Evolutionary conservation across 1,140 invertebrate species (phyloP).

Genomic region (Berghia stephanieae): DNA sequence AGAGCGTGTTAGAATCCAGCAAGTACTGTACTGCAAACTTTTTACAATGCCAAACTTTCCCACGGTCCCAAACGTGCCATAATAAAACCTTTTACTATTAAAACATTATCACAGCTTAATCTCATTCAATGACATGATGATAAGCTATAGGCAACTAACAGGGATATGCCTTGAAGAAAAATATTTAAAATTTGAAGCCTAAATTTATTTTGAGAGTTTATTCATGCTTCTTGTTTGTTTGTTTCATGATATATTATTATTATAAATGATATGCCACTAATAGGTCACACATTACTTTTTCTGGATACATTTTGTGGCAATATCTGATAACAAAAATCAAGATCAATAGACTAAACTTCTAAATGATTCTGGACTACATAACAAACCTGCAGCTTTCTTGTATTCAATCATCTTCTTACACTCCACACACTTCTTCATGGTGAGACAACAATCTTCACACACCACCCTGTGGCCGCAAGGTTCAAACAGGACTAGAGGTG

Average conservation of each 20-base stretch:
- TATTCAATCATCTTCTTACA: constrained; percentile 74
- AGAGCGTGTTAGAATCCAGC: too few relatives aligned
- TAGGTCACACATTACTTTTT: not conserved
- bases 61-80: too few relatives aligned
- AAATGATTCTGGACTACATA: not conserved
- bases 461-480: constrained; percentile 81
- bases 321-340: not conserved
- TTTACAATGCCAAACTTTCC: too few relatives aligned
- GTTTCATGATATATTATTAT: not conserved
- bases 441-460: constrained; percentile 79
- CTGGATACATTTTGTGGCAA: not conserved
- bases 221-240: too few relatives aligned
- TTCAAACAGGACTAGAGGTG: constrained; percentile 74
- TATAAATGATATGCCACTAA: not conserved
- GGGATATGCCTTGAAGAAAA: too few relatives aligned
- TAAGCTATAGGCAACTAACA: too few relatives aligned
- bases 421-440: constrained; percentile 83
- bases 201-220: too few relatives aligned
- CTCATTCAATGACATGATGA: too few relatives aligned
- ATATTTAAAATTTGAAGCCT: too few relatives aligned
- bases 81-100: too few relatives aligned
- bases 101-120: too few relatives aligned
- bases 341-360: not conserved
- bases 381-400: constrained; percentile 60
- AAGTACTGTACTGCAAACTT: too few relatives aligned